These are phyloP conservation scores for Limnephilus marmoratus DNA, from an alignment of 2,888 invertebrate species.

Conservation along the genomic window DNA sequence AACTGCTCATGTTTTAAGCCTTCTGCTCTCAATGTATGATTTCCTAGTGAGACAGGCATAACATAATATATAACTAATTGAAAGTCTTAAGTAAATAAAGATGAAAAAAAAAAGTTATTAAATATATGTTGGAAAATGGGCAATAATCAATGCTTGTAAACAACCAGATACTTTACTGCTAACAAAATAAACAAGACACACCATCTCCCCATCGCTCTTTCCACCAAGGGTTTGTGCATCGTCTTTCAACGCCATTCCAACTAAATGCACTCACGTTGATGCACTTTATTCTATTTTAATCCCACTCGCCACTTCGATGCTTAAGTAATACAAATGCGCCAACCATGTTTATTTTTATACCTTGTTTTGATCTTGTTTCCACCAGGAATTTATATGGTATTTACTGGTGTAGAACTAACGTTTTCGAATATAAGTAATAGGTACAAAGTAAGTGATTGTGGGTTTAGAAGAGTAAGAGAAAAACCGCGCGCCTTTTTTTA, in stretches of 20 bases:
- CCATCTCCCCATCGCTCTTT: not conserved
- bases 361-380: not conserved
- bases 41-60: no score
- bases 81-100: no score
- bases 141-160: not conserved
- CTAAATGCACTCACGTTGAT: not conserved
- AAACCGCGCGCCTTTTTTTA: no score
- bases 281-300: not conserved
- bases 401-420: not conserved
- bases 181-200: not conserved
- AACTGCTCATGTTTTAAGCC: no score
- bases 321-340: not conserved
- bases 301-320: not conserved
- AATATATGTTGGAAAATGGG: not conserved
- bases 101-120: no score
- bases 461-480: no score
- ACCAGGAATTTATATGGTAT: not conserved
- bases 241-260: not conserved
- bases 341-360: not conserved
- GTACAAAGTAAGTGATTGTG: not conserved
- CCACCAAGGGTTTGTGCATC: not conserved
- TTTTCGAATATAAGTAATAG: not conserved
- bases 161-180: not conserved
- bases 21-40: no score
- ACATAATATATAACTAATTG: no score